phyloP scores from a whole-genome alignment of 2,113 vertebrate genomes.

The Nesoenas mayeri region DNA sequence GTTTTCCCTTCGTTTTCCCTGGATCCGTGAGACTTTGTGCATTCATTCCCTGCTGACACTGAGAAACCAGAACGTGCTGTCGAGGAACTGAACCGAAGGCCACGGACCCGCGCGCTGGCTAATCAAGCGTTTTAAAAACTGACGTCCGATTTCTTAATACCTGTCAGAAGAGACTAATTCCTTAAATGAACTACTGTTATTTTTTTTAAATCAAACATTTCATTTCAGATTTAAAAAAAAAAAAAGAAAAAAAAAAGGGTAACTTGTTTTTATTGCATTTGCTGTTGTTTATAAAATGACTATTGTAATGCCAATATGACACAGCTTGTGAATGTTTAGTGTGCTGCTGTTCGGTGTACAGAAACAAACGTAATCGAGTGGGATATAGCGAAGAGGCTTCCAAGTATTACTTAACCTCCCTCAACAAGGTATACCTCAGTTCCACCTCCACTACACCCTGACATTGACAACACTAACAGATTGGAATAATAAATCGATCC shows the following conservation, averaged over 20 bases:
- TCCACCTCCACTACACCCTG: slow-evolving; percentile 84
- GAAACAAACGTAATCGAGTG: slow-evolving; percentile 86
- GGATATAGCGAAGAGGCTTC: slow-evolving; percentile 89
- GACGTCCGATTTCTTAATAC: slow-evolving; percentile 77
- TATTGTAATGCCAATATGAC: slow-evolving; percentile 97
- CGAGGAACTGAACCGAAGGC: slow-evolving; percentile 72
- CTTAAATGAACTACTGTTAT: slow-evolving; percentile 83
- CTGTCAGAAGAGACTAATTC: slow-evolving; percentile 81
- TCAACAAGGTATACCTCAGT: slow-evolving; percentile 99
- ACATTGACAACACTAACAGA: slow-evolving; percentile 85
- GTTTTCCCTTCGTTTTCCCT: neutral
- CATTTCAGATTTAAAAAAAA: slow-evolving; percentile 87
- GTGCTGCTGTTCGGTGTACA: slow-evolving; percentile 96
- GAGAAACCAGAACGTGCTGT: neutral
- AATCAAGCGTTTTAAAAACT: slow-evolving; percentile 73
- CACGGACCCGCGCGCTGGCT: slow-evolving; percentile 58
- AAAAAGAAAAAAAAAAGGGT: slow-evolving; percentile 76
- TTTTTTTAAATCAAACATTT: slow-evolving; percentile 87
- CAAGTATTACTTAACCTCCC: slow-evolving; percentile 97
- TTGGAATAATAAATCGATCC: slow-evolving; percentile 77
- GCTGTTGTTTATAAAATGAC: slow-evolving; percentile 91
- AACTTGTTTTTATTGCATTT: slow-evolving; percentile 87
- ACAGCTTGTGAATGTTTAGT: slow-evolving; percentile 99
- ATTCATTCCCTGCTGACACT: slow-evolving; percentile 68
- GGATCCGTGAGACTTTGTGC: slow-evolving; percentile 68